Percentiles rank a stretch among this genome's conserved stretches.
These are phyloP conservation scores for Strix uralensis DNA, from an alignment of 2,113 vertebrate species.

Conservation along the genomic window DNA sequence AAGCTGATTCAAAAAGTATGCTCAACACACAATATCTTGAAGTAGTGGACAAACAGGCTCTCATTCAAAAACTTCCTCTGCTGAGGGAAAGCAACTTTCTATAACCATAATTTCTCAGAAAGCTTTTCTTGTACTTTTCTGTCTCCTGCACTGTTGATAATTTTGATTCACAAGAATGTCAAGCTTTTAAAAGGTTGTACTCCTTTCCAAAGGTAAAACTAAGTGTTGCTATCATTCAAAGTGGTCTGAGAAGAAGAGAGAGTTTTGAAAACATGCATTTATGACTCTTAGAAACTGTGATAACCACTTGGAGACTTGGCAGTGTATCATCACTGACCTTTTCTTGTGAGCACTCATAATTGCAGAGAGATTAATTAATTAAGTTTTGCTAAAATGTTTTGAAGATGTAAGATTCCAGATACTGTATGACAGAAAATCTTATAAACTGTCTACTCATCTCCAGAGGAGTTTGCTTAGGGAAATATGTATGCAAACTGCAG, in stretches of 20 bases:
- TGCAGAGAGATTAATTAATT: conserved; percentile 35
- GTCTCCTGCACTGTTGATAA: not conserved
- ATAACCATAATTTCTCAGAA: not conserved
- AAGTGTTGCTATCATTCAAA: conserved; percentile 36
- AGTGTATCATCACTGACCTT: conserved; percentile 11
- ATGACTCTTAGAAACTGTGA: not conserved
- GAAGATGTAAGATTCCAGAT: not conserved
- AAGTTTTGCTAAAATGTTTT: conserved; percentile 42
- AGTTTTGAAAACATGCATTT: conserved; percentile 50
- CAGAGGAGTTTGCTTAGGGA: not conserved
- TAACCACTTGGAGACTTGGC: conserved; percentile 9
- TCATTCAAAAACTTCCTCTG: not conserved
- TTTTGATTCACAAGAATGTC: conserved; percentile 2
- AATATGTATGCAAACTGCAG: not conserved
- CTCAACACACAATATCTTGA: not conserved
- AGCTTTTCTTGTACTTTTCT: not conserved
- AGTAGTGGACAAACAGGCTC: not conserved
- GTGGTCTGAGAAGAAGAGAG: conserved; percentile 12
- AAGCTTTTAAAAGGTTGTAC: conserved; percentile 38
- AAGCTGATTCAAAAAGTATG: not conserved
- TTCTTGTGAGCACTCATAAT: conserved; percentile 13
- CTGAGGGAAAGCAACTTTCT: not conserved
- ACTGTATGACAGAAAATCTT: not conserved
- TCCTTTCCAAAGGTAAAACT: not conserved
- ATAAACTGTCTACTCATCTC: not conserved